A percentile compares a stretch with the other conserved stretches of the same genome.
These are phyloP conservation scores for Tachuris rubrigastra DNA, from an alignment of 2,113 vertebrate genomes.

Conservation along the genomic window DNA sequence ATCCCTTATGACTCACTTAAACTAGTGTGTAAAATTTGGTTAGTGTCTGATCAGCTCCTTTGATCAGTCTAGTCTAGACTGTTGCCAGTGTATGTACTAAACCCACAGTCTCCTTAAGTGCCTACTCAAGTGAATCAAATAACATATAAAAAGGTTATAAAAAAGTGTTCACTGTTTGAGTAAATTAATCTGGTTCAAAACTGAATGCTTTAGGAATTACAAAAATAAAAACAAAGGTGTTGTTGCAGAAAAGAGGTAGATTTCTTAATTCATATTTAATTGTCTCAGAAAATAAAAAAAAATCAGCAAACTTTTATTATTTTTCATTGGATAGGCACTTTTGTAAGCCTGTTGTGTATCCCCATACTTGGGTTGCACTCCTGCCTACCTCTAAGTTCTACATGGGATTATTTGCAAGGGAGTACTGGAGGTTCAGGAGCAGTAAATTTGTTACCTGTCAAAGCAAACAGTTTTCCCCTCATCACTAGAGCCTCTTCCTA, in stretches of 20 bases:
- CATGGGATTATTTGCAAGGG: neutral
- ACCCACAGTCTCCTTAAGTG: neutral
- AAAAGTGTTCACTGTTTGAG: neutral
- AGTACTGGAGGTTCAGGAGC: neutral
- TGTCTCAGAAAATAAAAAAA: neutral
- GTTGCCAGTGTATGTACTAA: neutral
- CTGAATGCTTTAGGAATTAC: neutral
- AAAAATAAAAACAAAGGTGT: neutral
- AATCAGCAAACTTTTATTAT: neutral
- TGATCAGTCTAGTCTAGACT: slow-evolving; percentile 6
- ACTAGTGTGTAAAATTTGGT: neutral
- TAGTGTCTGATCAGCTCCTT: slow-evolving; percentile 18
- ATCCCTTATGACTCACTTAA: neutral
- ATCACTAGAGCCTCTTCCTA: neutral
- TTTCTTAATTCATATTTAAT: neutral
- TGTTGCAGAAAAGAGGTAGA: neutral
- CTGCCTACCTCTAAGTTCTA: neutral
- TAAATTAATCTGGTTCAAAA: neutral
- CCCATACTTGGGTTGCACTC: neutral
- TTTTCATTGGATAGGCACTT: neutral
- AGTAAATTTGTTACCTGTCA: neutral
- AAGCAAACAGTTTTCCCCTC: neutral
- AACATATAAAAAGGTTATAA: neutral
- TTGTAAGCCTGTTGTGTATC: neutral
- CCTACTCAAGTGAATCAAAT: neutral